phyloP scores from a whole-genome alignment of 1,140 invertebrate genomes.

The Drosophila prosaltans region DNA sequence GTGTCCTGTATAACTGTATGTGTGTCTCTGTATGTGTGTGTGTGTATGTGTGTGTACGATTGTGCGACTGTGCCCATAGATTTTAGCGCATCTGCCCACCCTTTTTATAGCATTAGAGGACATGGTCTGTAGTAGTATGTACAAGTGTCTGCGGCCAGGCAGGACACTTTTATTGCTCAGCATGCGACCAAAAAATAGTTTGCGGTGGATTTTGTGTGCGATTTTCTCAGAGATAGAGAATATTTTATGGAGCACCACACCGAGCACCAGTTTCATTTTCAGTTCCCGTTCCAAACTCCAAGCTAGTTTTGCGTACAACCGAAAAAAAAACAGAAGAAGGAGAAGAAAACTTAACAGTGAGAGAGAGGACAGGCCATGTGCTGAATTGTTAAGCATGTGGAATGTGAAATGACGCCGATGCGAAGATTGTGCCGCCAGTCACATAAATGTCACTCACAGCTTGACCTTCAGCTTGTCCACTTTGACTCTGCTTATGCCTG shows the following conservation, averaged over 20 bases:
- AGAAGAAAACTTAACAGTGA: conserved; percentile 34
- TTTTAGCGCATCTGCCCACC: conserved; percentile 65
- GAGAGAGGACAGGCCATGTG: conserved; percentile 57
- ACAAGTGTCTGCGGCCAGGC: conserved; percentile 65
- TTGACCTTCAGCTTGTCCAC: conserved; percentile 59
- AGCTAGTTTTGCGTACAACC: conserved; percentile 63
- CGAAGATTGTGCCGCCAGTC: conserved; percentile 31
- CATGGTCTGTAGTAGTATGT: conserved; percentile 53
- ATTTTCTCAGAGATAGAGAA: conserved; percentile 39
- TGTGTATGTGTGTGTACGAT: conserved; percentile 18
- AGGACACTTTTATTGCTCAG: conserved; percentile 78
- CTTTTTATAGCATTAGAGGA: conserved; percentile 70
- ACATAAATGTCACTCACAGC: conserved; percentile 72
- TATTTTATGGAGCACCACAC: conserved; percentile 9
- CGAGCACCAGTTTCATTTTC: neutral
- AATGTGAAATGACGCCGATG: conserved; percentile 55
- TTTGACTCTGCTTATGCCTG: conserved; percentile 16
- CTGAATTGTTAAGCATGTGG: conserved; percentile 72
- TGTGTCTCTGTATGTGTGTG: neutral
- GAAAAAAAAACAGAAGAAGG: conserved; percentile 18
- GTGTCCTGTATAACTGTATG: conserved; percentile 40
- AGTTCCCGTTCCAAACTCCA: neutral
- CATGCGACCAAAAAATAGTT: conserved; percentile 74
- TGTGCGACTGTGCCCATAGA: conserved; percentile 34
- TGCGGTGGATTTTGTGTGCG: conserved; percentile 76